Evolutionary conservation across 1,140 invertebrate genomes (phyloP), one percentile per base, ranked within the genome.

Genomic region (Lutraria rhynchaena): DNA sequence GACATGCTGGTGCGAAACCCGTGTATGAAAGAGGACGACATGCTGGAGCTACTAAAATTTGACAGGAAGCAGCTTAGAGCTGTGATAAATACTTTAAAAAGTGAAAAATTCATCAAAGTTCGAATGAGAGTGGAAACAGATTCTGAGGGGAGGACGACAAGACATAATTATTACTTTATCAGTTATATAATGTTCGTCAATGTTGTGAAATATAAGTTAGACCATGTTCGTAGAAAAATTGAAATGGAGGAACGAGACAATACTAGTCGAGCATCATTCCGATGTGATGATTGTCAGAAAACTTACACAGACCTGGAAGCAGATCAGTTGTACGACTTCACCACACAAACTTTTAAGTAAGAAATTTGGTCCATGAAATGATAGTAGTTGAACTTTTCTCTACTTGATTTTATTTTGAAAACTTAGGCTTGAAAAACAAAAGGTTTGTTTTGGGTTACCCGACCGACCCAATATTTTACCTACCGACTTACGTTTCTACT

Each of bases 121-220:
- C 82, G 96, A 86, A 93, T 99, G 78, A 95, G 96, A 53, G 98
- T 99, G 95, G 98, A 99, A 94, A 99, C 98, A 67, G 97, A 97
- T 51, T 94, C 95, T 3, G 98, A 99, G 93, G 97, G 97, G n/a
- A 98, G 98, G 94, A 96, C 97, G 24, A 97, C 98, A 88, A 97
- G 98, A 94, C 97, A 99, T 11, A 99, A 98, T 91, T 99, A 99
- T 93, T 99, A 99, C 92, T 99, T 98, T 89, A 99, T 99, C 82
- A 98, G 98, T 93, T 99, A 99, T 91, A 98, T 98, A 91, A 94
- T 95, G 89, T 99, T 99, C 93, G 98, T 99, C 3, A 99, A 99
- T 94, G 97, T 99, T 31, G 90, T 93, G 1, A 99, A 99, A 92
- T 99, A 99, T 91, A 99, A 99, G 93, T 93, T 99, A 86, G 98